These are phyloP conservation scores for Dinoponera quadriceps DNA, from an alignment of 1,140 invertebrate species.

Conservation along the genomic window DNA sequence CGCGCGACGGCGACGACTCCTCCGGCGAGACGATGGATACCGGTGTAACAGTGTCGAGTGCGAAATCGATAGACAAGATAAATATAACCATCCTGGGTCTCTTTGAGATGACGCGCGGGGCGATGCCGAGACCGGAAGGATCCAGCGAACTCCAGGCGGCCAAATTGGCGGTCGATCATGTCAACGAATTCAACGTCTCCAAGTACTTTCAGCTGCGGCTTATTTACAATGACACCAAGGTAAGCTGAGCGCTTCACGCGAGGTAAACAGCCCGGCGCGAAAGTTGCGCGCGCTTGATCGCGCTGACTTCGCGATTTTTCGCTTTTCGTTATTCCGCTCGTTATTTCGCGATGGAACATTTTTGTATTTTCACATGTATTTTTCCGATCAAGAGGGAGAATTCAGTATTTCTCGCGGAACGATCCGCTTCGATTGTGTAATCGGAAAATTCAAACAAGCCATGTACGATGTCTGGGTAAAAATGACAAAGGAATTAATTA, in stretches of 20 bases:
- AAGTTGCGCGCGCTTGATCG: no score
- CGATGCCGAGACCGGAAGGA: conserved; percentile 88
- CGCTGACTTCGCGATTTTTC: no score
- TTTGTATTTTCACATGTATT: no score
- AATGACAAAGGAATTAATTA: background rate
- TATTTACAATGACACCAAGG: conserved; percentile 93
- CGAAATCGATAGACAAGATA: conserved; percentile 74
- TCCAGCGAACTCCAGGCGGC: conserved; percentile 91
- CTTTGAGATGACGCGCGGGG: conserved; percentile 90
- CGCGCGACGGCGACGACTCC: conserved; percentile 16
- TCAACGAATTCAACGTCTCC: conserved; percentile 89
- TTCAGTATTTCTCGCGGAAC: background rate
- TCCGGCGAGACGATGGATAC: background rate
- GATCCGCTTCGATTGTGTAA: background rate
- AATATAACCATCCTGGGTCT: conserved; percentile 88
- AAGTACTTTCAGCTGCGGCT: conserved; percentile 90
- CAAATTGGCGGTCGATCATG: conserved; percentile 89
- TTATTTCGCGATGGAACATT: no score
- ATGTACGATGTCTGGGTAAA: background rate
- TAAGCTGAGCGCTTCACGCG: conserved; percentile 80
- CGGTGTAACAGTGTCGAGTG: conserved; percentile 22
- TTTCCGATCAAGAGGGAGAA: no score
- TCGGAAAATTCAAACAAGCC: background rate
- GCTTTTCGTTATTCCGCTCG: no score
- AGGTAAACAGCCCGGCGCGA: background rate